Conservation (phyloP, 2,888 invertebrate species). For the Crioceris asparagi region DNA sequence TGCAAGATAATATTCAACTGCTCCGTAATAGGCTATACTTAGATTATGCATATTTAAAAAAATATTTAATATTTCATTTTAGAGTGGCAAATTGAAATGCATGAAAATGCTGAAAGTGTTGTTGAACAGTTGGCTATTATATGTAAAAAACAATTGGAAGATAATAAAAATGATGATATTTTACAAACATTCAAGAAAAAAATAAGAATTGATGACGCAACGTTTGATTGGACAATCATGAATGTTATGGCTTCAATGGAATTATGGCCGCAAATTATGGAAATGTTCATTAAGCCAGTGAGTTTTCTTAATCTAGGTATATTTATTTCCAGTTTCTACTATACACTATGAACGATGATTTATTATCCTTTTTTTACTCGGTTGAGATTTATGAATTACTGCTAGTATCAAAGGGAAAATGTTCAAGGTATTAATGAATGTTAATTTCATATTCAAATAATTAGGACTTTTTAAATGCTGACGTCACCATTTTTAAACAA, state of each 20-base stretch:
- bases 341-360: too few relatives aligned
- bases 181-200: constrained; percentile 27
- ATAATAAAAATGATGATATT: constrained; percentile 20
- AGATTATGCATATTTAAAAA: background rate
- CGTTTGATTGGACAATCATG: constrained; percentile 33
- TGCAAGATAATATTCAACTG: constrained; percentile 24
- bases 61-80: constrained; percentile 10
- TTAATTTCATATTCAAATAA: too few relatives aligned
- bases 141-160: constrained; percentile 25
- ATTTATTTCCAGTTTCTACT: too few relatives aligned
- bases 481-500: too few relatives aligned
- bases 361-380: too few relatives aligned
- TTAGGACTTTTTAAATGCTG: too few relatives aligned
- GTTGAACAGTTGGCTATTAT: constrained; percentile 28
- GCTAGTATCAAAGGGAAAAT: too few relatives aligned
- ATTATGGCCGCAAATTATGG: constrained; percentile 28
- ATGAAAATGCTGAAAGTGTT: constrained; percentile 23
- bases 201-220: constrained; percentile 31
- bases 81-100: constrained; percentile 31
- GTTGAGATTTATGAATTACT: too few relatives aligned
- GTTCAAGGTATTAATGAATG: too few relatives aligned
- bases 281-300: constrained; percentile 29
- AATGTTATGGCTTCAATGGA: constrained; percentile 28
- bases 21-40: background rate
- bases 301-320: constrained; percentile 8